Evolutionary conservation across 2,113 vertebrate species (phyloP).

Genomic region (Aspidoscelis tigris): DNA sequence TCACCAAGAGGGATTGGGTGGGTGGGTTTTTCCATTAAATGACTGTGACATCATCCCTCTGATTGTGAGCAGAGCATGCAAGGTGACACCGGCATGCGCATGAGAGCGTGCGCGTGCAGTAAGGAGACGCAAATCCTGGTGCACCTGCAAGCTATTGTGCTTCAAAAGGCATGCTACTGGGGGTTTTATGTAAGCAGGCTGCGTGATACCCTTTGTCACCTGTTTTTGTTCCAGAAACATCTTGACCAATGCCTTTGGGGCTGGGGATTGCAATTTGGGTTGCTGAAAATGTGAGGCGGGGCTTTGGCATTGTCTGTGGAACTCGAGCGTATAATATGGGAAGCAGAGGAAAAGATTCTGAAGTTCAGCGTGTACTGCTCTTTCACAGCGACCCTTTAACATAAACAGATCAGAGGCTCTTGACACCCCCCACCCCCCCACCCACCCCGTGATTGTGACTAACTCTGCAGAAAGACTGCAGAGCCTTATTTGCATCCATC

Average conservation of each 20-base stretch:
- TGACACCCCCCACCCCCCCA: too few species aligned
- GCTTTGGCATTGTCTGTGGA: not conserved
- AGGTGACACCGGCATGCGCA: not conserved
- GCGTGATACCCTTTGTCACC: too few species aligned
- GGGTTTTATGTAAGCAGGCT: not conserved
- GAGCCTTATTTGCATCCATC: not conserved
- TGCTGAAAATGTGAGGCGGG: not conserved
- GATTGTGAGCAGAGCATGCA: not conserved
- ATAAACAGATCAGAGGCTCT: not conserved
- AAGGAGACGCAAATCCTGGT: not conserved
- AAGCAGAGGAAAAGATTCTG: not conserved
- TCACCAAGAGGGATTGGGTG: not conserved
- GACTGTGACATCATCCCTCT: not conserved
- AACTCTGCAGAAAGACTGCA: slow-evolving; percentile 6
- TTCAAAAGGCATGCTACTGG: not conserved
- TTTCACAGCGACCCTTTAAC: not conserved
- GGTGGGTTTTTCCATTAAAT: not conserved
- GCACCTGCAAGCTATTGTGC: not conserved
- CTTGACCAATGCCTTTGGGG: not conserved
- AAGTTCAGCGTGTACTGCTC: not conserved
- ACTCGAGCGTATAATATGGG: too few species aligned
- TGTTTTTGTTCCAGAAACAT: not conserved
- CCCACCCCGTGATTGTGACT: not conserved
- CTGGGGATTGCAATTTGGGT: too few species aligned
- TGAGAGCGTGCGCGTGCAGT: not conserved